Evolutionary conservation across 2,888 invertebrate genomes (phyloP), one percentile per base, ranked within the genome.

Genomic region (Morpho helenor): DNA sequence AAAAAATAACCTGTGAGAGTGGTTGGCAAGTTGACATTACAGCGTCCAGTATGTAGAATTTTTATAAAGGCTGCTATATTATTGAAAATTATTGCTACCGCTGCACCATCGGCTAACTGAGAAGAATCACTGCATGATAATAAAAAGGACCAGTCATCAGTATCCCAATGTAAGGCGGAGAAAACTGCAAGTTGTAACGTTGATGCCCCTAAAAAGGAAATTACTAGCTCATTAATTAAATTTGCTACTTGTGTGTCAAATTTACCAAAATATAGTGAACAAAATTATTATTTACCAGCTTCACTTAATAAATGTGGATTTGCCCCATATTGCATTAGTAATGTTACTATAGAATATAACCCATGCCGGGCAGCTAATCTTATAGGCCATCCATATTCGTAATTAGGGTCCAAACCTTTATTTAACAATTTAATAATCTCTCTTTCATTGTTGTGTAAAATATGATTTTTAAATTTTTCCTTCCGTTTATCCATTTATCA

Each of bases 81-180:
- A 47, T 80, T 77, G 66, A 90, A 90, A 59, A 88, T 80, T 39
- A 89, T 81, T 8, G 89, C 89, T 16, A 90, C 87, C 40, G 88
- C 90, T 43, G 88, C 90, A 9, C 85, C 90, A 61, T 90, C 90
- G 16, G 89, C 90, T 66, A 90, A 68, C 73, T 90, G 89, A 43
- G 88, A 89, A 40, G 89, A 88, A 71, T 89, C 87, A 62, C 83
- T 88, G 67, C 77, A 85, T 8, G 89, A 86, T 40, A 90, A 63
- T 51, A 90, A 70, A 60, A 82, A 81, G 16, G 68, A 68, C 90
- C 90, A 90, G 52, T 76, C 72, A 52, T 85, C 78, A 7, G 70
- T 71, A 31, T 79, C 71, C 90, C 90, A 90, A 59, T 85, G 76
- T 56, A 77, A 66, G 22, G 77, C 78, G 23, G 89, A 86, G 69